A percentile compares a stretch with the other conserved stretches of the same genome.
Evolutionary conservation across 2,888 invertebrate genomes (phyloP).

Genomic region (Ommatoiulus sabulosus): DNA sequence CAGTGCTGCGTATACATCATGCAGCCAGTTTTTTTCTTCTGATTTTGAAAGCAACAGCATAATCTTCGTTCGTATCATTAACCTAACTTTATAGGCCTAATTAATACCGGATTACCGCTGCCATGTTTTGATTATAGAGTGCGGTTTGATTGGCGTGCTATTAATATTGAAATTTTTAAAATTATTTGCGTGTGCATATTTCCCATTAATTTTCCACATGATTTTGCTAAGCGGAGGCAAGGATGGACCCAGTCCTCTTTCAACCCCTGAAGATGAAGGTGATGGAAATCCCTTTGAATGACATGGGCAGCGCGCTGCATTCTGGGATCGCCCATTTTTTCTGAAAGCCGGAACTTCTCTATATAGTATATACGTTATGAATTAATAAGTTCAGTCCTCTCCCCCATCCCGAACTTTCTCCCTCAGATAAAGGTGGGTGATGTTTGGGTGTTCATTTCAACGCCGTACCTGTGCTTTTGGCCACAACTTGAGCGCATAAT

Average conservation of each 20-base stretch:
- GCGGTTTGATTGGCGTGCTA: slow-evolving; percentile 26
- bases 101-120: slow-evolving; percentile 22
- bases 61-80: slow-evolving; percentile 32
- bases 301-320: background rate
- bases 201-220: slow-evolving; percentile 20
- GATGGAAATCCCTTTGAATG: slow-evolving; percentile 23
- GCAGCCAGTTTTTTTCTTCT: background rate
- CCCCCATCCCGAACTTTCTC: slow-evolving; percentile 14
- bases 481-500: slow-evolving; percentile 46
- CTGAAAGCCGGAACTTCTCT: slow-evolving; percentile 38
- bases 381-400: slow-evolving; percentile 49
- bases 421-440: background rate
- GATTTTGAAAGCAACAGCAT: slow-evolving; percentile 1
- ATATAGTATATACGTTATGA: slow-evolving; percentile 37
- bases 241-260: background rate
- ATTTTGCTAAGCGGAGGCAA: background rate
- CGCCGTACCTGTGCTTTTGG: slow-evolving; percentile 49
- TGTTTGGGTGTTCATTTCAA: slow-evolving; percentile 53
- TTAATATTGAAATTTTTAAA: slow-evolving; percentile 21
- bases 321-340: slow-evolving; percentile 29
- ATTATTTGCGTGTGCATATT: slow-evolving; percentile 1
- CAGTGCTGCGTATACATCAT: background rate
- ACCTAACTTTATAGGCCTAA: background rate
- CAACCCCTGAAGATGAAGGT: background rate
- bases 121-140: background rate